A percentile compares a stretch with the other conserved stretches of the same genome.
Conservation (phyloP, 1,140 invertebrate genomes). For the Apis florea region DNA sequence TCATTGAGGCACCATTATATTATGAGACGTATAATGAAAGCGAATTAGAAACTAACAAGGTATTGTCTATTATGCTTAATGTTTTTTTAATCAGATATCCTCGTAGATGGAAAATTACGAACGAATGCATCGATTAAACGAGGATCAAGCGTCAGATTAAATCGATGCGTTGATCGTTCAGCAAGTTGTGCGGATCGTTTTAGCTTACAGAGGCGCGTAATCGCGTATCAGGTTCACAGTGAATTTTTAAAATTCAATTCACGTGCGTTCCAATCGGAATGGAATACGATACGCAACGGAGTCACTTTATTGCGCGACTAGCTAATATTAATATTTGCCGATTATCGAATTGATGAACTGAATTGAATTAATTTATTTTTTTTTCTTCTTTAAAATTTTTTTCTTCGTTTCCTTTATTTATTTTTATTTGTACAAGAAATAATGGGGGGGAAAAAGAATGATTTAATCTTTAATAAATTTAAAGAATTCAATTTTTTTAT, state of each 20-base stretch:
- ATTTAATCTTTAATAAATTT: no score
- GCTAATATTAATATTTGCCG: neutral
- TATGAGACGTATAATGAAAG: neutral
- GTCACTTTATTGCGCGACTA: neutral
- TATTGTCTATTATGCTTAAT: neutral
- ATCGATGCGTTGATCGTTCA: slow-evolving; percentile 22
- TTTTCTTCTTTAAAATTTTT: no score
- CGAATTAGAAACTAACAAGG: neutral
- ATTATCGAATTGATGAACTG: neutral
- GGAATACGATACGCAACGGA: slow-evolving; percentile 6
- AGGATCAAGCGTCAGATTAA: slow-evolving; percentile 11
- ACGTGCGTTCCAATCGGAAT: neutral
- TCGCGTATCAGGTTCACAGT: slow-evolving; percentile 16
- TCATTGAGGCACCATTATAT: no score
- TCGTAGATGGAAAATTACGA: slow-evolving; percentile 12
- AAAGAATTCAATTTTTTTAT: no score
- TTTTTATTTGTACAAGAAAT: neutral
- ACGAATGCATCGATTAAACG: neutral
- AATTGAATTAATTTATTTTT: neutral
- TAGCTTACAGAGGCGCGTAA: slow-evolving; percentile 7
- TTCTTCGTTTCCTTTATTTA: neutral
- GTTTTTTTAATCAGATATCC: neutral
- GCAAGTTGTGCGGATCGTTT: slow-evolving; percentile 18
- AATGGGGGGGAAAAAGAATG: no score
- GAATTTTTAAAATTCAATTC: slow-evolving; percentile 44